A percentile compares a stretch with the other conserved stretches of the same genome.
phyloP scores from a whole-genome alignment of 2,888 invertebrate genomes.

The Zootermopsis nevadensis region DNA sequence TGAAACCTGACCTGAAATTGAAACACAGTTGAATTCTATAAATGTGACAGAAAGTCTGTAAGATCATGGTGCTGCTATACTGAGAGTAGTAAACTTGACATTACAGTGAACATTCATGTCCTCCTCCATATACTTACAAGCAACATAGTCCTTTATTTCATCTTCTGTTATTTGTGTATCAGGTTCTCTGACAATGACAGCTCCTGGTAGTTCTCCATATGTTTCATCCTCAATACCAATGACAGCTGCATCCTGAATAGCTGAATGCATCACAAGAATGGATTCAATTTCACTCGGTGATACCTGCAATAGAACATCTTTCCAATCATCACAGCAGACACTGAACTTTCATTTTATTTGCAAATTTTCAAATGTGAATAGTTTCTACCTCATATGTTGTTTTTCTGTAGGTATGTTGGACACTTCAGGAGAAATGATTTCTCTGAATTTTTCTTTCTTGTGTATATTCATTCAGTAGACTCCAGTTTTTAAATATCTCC shows the following conservation, averaged over 20 bases:
- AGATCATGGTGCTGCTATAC: no score
- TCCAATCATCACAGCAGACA: not conserved
- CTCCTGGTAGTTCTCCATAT: slow-evolving; percentile 81
- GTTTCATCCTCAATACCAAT: slow-evolving; percentile 79
- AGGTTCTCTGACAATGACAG: slow-evolving; percentile 77
- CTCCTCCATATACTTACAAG: slow-evolving; percentile 56
- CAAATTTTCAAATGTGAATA: no score
- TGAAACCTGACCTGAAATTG: slow-evolving; percentile 70
- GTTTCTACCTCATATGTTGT: no score
- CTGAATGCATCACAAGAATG: slow-evolving; percentile 75
- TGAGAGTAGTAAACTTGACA: no score
- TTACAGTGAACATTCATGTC: no score
- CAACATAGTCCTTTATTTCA: slow-evolving; percentile 67
- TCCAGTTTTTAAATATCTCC: no score
- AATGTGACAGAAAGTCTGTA: not conserved
- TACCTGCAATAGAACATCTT: slow-evolving; percentile 67
- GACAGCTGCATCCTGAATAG: slow-evolving; percentile 83
- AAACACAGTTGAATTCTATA: not conserved
- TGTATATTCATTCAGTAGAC: no score
- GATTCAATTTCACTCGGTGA: slow-evolving; percentile 91
- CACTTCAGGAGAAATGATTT: no score
- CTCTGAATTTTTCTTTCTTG: no score
- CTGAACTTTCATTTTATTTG: no score
- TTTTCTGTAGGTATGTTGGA: no score
- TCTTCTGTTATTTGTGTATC: slow-evolving; percentile 65